Conservation (phyloP, 1,140 invertebrate genomes). For the Agrilus planipennis region DNA sequence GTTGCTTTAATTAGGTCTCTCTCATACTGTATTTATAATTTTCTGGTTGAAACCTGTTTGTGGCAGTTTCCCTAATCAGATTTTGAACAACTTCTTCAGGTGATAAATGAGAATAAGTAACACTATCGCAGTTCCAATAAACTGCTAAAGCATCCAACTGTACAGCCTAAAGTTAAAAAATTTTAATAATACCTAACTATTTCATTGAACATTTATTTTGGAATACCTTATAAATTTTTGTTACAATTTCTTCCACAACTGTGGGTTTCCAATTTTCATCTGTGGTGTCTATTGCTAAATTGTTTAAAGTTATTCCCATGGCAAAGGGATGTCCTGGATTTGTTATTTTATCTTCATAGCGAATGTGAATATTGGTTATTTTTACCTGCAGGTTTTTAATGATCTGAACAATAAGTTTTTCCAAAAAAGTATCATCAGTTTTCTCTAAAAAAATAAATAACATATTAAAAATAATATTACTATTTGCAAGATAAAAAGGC, state of each 20-base stretch:
- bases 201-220: neutral
- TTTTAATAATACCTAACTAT: neutral
- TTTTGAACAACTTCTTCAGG: conserved; percentile 37
- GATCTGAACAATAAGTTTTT: conserved; percentile 90
- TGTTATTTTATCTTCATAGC: conserved; percentile 86
- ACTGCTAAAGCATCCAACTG: conserved; percentile 74
- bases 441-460: too few species aligned
- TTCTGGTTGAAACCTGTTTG: conserved; percentile 47
- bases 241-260: conserved; percentile 65
- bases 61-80: conserved; percentile 58
- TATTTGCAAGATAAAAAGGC: too few species aligned
- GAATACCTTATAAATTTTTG: conserved; percentile 74
- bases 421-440: conserved; percentile 78
- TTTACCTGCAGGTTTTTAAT: conserved; percentile 96
- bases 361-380: conserved; percentile 86
- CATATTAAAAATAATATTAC: too few species aligned
- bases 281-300: conserved; percentile 72
- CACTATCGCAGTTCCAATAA: conserved; percentile 75
- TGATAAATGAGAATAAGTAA: conserved; percentile 43
- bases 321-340: conserved; percentile 75
- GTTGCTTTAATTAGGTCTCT: too few species aligned
- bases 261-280: conserved; percentile 69
- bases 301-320: conserved; percentile 75
- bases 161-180: conserved; percentile 44
- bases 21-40: conserved; percentile 67